A percentile compares a stretch with the other conserved stretches of the same genome.
Evolutionary conservation across 2,113 vertebrate species (phyloP).

Genomic region (Hydrochoerus hydrochaeris): DNA sequence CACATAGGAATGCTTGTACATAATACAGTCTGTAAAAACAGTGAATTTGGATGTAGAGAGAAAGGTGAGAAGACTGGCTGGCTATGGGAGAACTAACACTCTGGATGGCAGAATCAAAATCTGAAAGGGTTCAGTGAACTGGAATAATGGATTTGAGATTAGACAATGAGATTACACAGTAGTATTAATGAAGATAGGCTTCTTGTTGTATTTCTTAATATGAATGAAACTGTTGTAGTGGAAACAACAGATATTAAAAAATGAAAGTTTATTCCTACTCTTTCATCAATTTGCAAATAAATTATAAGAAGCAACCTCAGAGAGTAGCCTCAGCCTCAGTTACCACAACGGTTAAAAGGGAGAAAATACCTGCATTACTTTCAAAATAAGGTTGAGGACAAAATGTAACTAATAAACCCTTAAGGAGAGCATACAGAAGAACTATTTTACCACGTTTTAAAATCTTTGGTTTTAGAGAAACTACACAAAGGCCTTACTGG

Average conservation of each 20-base stretch:
- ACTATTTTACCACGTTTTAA: slow-evolving; percentile 3
- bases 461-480: slow-evolving; percentile 8
- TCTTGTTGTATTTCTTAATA: slow-evolving; percentile 10
- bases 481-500: background rate
- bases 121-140: background rate
- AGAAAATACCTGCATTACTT: background rate
- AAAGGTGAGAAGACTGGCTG: background rate
- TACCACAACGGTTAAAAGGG: background rate
- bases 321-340: background rate
- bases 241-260: slow-evolving; percentile 20
- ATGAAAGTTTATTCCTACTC: background rate
- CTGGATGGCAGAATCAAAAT: background rate
- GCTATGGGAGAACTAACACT: background rate
- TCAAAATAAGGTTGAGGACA: background rate
- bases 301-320: background rate
- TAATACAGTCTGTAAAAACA: background rate
- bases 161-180: background rate
- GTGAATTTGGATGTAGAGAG: background rate
- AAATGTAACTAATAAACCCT: background rate
- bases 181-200: background rate
- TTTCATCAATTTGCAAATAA: slow-evolving; percentile 30
- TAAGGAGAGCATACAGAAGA: background rate
- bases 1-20: background rate
- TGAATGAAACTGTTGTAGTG: background rate
- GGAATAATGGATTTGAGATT: background rate